Base-by-base conservation (phyloP, 2,888 invertebrate species). In the Polymixis lichenea region DNA sequence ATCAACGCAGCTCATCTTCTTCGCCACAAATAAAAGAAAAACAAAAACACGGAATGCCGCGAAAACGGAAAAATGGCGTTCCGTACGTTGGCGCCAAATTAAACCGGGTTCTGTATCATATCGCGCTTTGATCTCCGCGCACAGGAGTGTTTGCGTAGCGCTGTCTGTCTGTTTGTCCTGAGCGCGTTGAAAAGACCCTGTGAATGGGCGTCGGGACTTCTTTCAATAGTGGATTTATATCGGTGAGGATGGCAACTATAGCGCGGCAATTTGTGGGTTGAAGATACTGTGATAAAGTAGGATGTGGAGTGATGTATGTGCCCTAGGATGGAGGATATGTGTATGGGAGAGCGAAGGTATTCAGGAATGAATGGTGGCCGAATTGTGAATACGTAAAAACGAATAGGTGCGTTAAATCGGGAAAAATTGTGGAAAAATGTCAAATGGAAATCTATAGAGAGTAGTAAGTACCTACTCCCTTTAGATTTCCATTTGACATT, bases 171-270 rank as follows among this genome's bases (percentile, higher is more conserved):
- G 94, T 96, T 95, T 96, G 95, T 95, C 92, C 91, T 89, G 82
- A 67, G 82, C 86, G 84, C 90, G 89, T 91, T 95, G 95, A 95
- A 96, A 93, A 91, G 94, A 92, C 89, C 89, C 89, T 91, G 94
- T 95, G 95, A 95, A 93, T 91, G 86, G 88, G 89, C 91, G 92
- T 89, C 90, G 86, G 89, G 89, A 89, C 84, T 85, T 93, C 92
- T 93, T 93, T 94, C 93, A 93, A 94, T 94, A 93, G 94, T 89
- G 95, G 95, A 96, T 96, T 94, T 95, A 95, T 95, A 96, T 95
- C 95, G 95, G 93, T 75, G 91, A 93, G 89, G 80, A 87, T 80
- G 91, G 83, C 88, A 89, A 92, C 93, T 94, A 93, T 95, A 93
- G 95, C 95, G 95, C 93, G 90, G 94, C 95, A 96, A 96, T 95